Conservation (phyloP, 64 coral and sea anemone genomes). For the Exaiptasia diaphana region DNA sequence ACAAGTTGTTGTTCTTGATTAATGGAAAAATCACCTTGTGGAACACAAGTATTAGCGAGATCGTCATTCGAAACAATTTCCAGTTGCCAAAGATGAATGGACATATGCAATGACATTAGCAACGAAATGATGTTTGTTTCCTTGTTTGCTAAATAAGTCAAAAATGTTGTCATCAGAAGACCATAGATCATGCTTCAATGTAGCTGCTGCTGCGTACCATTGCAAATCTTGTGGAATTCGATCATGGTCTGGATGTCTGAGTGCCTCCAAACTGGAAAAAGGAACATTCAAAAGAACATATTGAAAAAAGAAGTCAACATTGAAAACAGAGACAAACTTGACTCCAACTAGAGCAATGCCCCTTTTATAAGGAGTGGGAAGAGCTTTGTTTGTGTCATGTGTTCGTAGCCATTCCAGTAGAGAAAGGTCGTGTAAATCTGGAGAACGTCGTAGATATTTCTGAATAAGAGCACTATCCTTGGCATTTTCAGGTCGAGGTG, state of each 20-base stretch:
- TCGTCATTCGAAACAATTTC: too few species aligned
- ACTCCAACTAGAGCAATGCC: background rate
- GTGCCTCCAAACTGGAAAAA: background rate
- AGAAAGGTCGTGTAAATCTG: background rate
- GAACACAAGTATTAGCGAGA: too few species aligned
- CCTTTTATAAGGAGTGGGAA: background rate
- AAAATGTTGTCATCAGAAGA: background rate
- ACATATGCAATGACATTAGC: background rate
- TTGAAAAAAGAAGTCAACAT: conserved; percentile 34
- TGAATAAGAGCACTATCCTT: background rate
- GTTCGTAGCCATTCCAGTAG: conserved; percentile 13
- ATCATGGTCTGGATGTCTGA: background rate
- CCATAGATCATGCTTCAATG: background rate
- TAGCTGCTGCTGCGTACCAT: background rate
- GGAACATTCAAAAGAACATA: background rate
- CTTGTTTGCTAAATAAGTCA: background rate
- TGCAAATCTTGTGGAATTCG: background rate
- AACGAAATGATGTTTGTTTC: background rate
- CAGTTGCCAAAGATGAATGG: background rate
- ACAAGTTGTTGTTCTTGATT: too few species aligned
- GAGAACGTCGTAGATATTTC: background rate
- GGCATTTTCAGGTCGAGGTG: background rate
- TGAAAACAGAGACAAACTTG: conserved; percentile 31
- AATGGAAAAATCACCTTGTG: too few species aligned
- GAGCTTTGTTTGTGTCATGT: background rate